Percentiles rank a stretch among this genome's conserved stretches.
phyloP scores from a whole-genome alignment of 2,113 vertebrate species.

The Erythrocebus patas region DNA sequence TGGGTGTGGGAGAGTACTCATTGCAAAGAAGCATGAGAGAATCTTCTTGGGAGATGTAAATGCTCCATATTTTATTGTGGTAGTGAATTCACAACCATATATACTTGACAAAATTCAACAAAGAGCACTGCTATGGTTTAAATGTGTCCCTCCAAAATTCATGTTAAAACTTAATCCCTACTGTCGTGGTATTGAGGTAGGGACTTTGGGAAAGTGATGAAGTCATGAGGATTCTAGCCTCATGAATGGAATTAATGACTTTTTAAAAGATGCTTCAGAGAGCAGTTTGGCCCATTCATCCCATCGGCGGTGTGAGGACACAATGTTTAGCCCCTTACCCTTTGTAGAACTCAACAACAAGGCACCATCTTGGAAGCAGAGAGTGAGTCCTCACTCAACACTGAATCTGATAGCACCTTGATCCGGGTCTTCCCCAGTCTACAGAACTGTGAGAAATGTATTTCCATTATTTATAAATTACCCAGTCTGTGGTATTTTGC shows the following conservation, averaged over 20 bases:
- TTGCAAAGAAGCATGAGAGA: not conserved
- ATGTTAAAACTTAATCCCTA: not conserved
- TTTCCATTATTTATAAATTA: not conserved
- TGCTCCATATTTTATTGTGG: not conserved
- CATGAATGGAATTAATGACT: not conserved
- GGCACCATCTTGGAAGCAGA: not conserved
- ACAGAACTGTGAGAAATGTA: not conserved
- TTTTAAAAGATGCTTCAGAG: not conserved
- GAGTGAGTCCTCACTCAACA: too few relatives aligned
- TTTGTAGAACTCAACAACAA: not conserved
- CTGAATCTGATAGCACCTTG: not conserved
- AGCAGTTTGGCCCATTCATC: not conserved
- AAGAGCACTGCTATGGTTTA: not conserved
- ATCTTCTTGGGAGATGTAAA: not conserved
- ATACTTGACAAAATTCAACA: not conserved
- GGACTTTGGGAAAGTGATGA: not conserved
- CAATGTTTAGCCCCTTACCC: not conserved
- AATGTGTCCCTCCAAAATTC: not conserved
- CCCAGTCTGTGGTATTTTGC: not conserved
- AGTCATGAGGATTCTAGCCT: not conserved
- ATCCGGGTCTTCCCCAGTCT: not conserved
- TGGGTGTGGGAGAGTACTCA: not conserved
- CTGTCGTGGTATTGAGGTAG: not conserved
- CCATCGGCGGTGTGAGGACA: not conserved
- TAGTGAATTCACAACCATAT: not conserved